phyloP scores from a whole-genome alignment of 2,113 vertebrate genomes.

The Butastur rufipennis region DNA sequence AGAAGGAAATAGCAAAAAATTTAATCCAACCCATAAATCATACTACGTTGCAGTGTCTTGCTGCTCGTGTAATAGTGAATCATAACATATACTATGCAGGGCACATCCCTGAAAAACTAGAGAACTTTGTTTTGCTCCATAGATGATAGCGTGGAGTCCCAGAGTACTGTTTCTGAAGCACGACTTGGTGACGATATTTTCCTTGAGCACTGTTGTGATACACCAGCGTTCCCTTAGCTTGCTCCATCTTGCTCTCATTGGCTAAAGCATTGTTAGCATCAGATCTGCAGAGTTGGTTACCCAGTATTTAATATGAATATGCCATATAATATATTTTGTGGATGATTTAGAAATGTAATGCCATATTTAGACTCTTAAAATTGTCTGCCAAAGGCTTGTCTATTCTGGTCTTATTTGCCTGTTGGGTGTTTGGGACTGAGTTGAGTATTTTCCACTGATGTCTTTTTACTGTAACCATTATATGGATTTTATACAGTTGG shows the following conservation, averaged over 20 bases:
- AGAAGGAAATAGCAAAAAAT: slow-evolving; percentile 95
- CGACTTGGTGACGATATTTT: slow-evolving; percentile 60
- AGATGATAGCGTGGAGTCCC: slow-evolving; percentile 80
- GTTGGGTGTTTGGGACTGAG: slow-evolving; percentile 62
- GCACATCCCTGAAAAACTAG: slow-evolving; percentile 93
- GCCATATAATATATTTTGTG: slow-evolving; percentile 79
- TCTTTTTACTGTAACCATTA: slow-evolving; percentile 68
- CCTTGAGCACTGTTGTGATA: slow-evolving; percentile 70
- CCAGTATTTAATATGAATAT: slow-evolving; percentile 77
- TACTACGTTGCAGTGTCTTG: slow-evolving; percentile 96
- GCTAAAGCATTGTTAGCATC: slow-evolving; percentile 66
- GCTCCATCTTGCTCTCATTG: slow-evolving; percentile 64
- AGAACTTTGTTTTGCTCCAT: slow-evolving; percentile 94
- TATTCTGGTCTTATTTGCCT: slow-evolving; percentile 70
- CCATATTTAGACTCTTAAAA: slow-evolving; percentile 68
- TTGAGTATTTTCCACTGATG: slow-evolving; percentile 67
- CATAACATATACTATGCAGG: slow-evolving; percentile 87
- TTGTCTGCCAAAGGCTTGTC: slow-evolving; percentile 77
- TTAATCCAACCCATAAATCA: slow-evolving; percentile 98
- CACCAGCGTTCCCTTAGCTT: slow-evolving; percentile 72
- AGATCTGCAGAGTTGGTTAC: slow-evolving; percentile 65
- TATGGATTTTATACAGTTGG: slow-evolving; percentile 69
- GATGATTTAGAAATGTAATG: slow-evolving; percentile 70
- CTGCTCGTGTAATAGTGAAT: slow-evolving; percentile 91
- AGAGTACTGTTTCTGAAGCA: slow-evolving; percentile 53